Percentiles rank a stretch among this genome's conserved stretches.
Conservation (phyloP, 2,888 invertebrate genomes). For the Chrysomela aeneicollis region DNA sequence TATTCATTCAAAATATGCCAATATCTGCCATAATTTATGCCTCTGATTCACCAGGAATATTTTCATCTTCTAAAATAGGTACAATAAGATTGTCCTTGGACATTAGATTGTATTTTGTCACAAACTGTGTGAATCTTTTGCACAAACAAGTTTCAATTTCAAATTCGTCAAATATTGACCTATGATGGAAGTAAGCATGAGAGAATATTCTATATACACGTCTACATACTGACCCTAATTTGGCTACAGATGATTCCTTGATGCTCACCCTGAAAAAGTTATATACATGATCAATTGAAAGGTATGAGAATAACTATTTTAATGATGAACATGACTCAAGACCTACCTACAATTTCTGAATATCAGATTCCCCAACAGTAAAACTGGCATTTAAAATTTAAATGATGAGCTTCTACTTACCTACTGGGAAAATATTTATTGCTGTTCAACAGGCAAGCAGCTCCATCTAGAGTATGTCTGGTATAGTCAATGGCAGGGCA, state of each 20-base stretch:
- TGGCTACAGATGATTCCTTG: constrained; percentile 98
- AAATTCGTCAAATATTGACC: constrained; percentile 96
- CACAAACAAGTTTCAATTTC: constrained; percentile 96
- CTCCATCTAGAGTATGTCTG: constrained; percentile 97
- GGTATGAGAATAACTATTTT: too few relatives aligned
- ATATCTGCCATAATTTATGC: constrained; percentile 49
- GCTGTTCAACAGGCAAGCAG: constrained; percentile 97
- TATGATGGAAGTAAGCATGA: constrained; percentile 98
- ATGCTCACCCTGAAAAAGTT: constrained; percentile 88
- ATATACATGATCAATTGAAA: too few relatives aligned
- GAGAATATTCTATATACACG: constrained; percentile 99
- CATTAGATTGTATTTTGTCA: constrained; percentile 98
- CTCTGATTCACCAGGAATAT: constrained; percentile 65
- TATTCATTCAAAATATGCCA: background rate
- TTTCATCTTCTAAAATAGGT: constrained; percentile 89
- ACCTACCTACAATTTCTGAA: too few relatives aligned
- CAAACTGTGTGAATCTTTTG: constrained; percentile 95
- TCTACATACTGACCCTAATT: constrained; percentile 97
- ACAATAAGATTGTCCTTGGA: constrained; percentile 98
- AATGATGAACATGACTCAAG: too few relatives aligned
- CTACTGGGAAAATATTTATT: constrained; percentile 99
- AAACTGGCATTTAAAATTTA: background rate
- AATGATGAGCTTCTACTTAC: constrained; percentile 63
- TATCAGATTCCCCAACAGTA: too few relatives aligned
- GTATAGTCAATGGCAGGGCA: constrained; percentile 99